These are phyloP conservation scores for Triops cancriformis DNA, from an alignment of 1,140 invertebrate species.

Conservation along the genomic window DNA sequence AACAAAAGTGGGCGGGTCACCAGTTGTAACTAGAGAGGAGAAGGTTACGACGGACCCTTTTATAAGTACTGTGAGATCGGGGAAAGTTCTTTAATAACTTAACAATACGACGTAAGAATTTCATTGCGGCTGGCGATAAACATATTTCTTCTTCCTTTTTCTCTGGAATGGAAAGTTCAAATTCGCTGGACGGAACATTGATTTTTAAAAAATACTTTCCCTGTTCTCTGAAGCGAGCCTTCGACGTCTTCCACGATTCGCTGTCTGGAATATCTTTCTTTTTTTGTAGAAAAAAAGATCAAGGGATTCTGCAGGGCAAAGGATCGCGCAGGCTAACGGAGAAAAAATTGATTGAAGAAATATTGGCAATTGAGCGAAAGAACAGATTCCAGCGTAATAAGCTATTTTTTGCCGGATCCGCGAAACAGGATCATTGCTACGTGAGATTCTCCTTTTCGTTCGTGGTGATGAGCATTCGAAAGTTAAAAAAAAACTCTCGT, in stretches of 20 bases:
- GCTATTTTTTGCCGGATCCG: background rate
- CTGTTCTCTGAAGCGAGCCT: background rate
- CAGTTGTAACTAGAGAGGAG: too few species aligned
- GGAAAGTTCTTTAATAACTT: too few species aligned
- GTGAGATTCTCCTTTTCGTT: background rate
- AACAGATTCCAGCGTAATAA: background rate
- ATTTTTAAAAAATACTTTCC: background rate
- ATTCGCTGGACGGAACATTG: background rate
- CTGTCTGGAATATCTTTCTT: background rate
- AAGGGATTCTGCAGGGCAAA: background rate
- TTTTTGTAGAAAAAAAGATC: background rate
- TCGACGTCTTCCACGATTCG: background rate
- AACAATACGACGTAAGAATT: too few species aligned
- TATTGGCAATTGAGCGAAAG: conserved; percentile 1
- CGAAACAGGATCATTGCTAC: background rate
- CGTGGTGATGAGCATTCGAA: background rate
- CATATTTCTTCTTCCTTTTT: background rate
- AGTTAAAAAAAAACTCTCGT: too few species aligned
- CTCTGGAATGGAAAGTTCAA: background rate
- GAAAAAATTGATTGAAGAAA: background rate
- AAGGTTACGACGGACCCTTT: too few species aligned
- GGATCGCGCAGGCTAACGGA: background rate
- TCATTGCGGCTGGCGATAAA: background rate
- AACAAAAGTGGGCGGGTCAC: too few species aligned
- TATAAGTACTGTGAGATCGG: too few species aligned